Evolutionary conservation across 2,888 invertebrate genomes (phyloP), one percentile per base, ranked within the genome.

Genomic region (Nemotelus nigrinus): DNA sequence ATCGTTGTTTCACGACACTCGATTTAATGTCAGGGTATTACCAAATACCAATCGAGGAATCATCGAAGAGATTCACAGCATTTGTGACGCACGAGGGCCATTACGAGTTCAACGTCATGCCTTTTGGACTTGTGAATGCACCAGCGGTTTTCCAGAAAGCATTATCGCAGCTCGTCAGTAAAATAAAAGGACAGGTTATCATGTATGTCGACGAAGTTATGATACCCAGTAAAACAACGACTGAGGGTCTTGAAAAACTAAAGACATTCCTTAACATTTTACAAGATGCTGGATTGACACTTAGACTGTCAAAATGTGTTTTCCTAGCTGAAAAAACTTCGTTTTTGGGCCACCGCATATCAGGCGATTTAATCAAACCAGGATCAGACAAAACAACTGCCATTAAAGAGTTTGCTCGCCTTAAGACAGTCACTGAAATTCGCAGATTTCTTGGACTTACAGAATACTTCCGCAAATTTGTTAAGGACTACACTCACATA

Each of bases 131-230:
- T 5, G 60, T 60, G 1, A 60, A 60, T n/a, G 60, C 25, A 41
- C 60, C 60, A 6, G 25, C 1, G 25, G 41, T 39, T 6, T 60
- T 60, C 41, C 60, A 60, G 41, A 25, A 25, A 25, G 25, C 25
- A 5, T 8, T 6, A 6, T 60, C 25, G n/a, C 41, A 6, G 25
- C 25, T n/a, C 6, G 60, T 39, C 41, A 7, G 25, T 6, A 60
- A 7, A n/a, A n/a, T 25, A 6, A 76, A 47, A 57, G 25, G 25
- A 25, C 25, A 25, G 25, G 25, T 44, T 2, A 55, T 76, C 0
- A 78, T 76, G 5, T 82, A 80, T 50, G 53, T 81, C 6, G 78
- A 81, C 39, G 79, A 81, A 44, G 71, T 81, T 3, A 77, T 80
- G 1, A 75, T 81, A 0, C 78, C 81, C 0, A 81, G 79, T 43